Evolutionary conservation across 1,140 invertebrate genomes (phyloP), one percentile per base, ranked within the genome.

Genomic region (Hyposmocoma kahamanoa): DNA sequence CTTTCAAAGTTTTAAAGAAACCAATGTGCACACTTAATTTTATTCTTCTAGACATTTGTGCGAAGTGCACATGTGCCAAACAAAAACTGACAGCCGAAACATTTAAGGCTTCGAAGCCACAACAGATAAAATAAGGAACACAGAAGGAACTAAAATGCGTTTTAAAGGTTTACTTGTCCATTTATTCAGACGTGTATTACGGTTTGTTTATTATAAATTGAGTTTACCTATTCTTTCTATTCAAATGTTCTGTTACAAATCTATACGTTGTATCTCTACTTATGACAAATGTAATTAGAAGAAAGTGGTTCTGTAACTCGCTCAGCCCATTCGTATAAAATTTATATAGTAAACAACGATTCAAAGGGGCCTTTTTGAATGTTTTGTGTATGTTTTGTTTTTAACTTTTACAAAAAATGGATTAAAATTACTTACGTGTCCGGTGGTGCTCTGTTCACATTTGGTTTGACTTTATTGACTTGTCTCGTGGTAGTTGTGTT

Each of bases 381-480:
- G n/a, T n/a, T n/a, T n/a, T n/a, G n/a, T n/a, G n/a, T n/a, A n/a
- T n/a, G n/a, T n/a, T n/a, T n/a, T n/a, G n/a, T n/a, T 11, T 6
- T 11, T 28, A 28, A 28, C 11, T 28, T 28, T 11, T 6, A 6
- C 24, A 28, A 28, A 28, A 6, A 28, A 11, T 28, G 24, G 24
- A 6, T 28, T 11, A 28, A 28, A 6, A 22, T 22, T 13, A 81
- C 82, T 85, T 72, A 79, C 70, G 86, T 91, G 59, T 95, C 92
- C 11, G 88, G 89, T 10, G 90, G 87, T 51, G 88, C 88, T 87
- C 93, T 89, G 70, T 93, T 94, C 42, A 94, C 92, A 67, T 92
- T 94, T 22, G 93, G 93, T 81, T 95, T 95, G 62, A 95, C 93
- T 83, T 95, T 95, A 86, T 95, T 95, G 66, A 95, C 93, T 83